A percentile compares a stretch with the other conserved stretches of the same genome.
Evolutionary conservation across 1,140 invertebrate genomes (phyloP).

Genomic region (Cydia pomonella): DNA sequence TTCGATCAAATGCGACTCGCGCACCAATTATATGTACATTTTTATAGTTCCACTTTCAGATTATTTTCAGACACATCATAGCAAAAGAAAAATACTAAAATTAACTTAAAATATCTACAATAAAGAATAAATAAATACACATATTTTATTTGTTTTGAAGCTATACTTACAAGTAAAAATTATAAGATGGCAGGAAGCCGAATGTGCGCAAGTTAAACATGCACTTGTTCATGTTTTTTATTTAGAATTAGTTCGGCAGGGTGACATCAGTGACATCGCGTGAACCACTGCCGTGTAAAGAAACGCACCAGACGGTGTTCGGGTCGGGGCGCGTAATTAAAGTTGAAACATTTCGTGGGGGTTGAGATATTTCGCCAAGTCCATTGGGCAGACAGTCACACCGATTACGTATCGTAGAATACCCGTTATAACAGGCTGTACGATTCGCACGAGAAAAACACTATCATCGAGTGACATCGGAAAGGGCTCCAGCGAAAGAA

Average conservation of each 20-base stretch:
- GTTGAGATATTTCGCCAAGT: slow-evolving; percentile 34
- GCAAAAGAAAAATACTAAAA: no score
- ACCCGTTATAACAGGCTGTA: neutral
- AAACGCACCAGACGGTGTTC: slow-evolving; percentile 40
- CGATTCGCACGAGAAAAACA: neutral
- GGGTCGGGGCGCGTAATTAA: slow-evolving; percentile 41
- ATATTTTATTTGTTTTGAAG: no score
- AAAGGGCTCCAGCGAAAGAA: neutral
- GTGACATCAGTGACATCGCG: slow-evolving; percentile 39
- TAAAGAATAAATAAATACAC: no score
- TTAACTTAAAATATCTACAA: no score
- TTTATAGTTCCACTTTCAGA: no score
- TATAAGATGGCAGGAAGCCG: neutral
- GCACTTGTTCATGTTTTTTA: neutral
- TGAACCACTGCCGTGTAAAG: slow-evolving; percentile 44
- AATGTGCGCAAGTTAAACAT: neutral
- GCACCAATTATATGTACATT: no score
- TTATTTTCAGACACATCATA: no score
- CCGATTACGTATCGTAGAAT: neutral
- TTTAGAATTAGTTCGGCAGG: neutral
- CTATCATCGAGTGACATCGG: neutral
- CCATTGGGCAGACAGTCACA: slow-evolving; percentile 12
- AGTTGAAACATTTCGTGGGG: slow-evolving; percentile 39
- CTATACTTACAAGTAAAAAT: neutral
- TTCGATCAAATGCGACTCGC: neutral